A percentile compares a stretch with the other conserved stretches of the same genome.
Conservation (phyloP, 35 echinoderm and acorn worm genomes). For the Apostichopus parvimensis region DNA sequence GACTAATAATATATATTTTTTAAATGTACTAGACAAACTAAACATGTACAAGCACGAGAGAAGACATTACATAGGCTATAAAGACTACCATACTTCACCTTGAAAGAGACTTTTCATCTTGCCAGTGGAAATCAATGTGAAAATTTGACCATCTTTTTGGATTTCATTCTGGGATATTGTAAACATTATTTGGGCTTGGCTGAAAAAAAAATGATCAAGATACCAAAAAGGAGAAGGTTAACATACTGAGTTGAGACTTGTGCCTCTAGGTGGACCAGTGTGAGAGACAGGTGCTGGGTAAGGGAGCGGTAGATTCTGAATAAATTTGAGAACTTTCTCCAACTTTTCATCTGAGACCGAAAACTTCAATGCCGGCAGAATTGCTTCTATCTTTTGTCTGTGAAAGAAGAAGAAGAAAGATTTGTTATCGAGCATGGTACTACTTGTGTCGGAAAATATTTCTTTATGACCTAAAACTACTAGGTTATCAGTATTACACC, state of each 20-base stretch:
- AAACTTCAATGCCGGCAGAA: constrained; percentile 93
- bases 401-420: not conserved
- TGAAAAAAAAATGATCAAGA: not conserved
- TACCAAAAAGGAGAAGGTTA: not conserved
- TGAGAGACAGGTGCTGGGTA: not conserved
- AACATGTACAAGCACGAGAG: too few species aligned
- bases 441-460: too few species aligned
- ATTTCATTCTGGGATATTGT: too few species aligned
- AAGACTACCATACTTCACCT: too few species aligned
- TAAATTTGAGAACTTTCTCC: constrained; percentile 86
- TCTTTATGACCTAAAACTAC: too few species aligned
- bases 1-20: too few species aligned
- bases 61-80: too few species aligned
- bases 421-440: too few species aligned
- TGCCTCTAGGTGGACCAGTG: constrained; percentile 52
- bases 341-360: constrained; percentile 85
- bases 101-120: too few species aligned
- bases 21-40: too few species aligned
- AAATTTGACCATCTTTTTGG: not conserved
- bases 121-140: too few species aligned
- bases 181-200: not conserved
- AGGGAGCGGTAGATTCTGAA: constrained; percentile 82
- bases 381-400: constrained; percentile 95
- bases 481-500: too few species aligned
- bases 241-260: constrained; percentile 22